Percentiles rank a stretch among this genome's conserved stretches.
Conservation (phyloP, 2,797 vertebrate species). For the Rhabdomys pumilio region DNA sequence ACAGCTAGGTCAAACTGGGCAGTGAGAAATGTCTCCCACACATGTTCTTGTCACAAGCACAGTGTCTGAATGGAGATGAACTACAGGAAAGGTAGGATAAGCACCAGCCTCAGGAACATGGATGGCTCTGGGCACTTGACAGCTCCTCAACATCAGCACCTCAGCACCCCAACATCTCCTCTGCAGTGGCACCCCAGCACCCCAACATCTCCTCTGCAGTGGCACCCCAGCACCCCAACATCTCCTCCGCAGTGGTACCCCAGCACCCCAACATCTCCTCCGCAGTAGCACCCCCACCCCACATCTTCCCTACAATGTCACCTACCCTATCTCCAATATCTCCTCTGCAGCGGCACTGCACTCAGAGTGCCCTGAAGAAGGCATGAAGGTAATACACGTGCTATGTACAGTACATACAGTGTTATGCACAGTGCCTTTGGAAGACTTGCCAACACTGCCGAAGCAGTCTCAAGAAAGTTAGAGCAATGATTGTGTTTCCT, state of each 20-base stretch:
- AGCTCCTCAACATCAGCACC: neutral
- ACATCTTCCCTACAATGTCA: neutral
- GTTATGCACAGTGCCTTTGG: neutral
- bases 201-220: too few species aligned
- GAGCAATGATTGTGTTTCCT: conserved; percentile 63
- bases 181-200: neutral
- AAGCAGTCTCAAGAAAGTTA: conserved; percentile 37
- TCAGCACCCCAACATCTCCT: neutral
- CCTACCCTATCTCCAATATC: neutral
- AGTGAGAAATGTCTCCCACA: neutral
- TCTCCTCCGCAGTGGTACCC: neutral
- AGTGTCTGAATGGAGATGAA: neutral
- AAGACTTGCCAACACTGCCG: neutral
- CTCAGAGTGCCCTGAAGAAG: conserved; percentile 23
- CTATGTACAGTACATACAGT: too few species aligned
- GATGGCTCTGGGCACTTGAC: neutral
- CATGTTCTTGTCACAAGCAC: neutral
- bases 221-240: too few species aligned
- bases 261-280: neutral
- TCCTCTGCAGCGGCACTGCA: neutral
- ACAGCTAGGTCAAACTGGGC: neutral
- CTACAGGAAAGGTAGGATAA: neutral
- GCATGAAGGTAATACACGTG: neutral
- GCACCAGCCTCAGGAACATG: neutral
- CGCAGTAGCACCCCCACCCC: neutral